Conservation (phyloP, 2,797 vertebrate genomes). For the Falco berigora region DNA sequence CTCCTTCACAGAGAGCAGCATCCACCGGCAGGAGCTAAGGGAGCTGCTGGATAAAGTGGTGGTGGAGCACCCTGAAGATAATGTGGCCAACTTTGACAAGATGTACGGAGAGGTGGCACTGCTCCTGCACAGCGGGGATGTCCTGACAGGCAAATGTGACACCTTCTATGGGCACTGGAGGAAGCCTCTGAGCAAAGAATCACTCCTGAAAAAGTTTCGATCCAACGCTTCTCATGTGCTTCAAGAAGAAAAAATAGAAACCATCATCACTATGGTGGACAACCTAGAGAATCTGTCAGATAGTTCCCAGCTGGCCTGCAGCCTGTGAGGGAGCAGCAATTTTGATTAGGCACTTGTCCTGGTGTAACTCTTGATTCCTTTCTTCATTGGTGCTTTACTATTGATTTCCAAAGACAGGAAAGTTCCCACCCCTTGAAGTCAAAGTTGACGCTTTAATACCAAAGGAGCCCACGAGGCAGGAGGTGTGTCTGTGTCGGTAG, state of each 20-base stretch:
- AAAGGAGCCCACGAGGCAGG: not conserved
- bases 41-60: constrained; percentile 79
- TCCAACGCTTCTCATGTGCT: constrained; percentile 78
- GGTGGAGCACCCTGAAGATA: constrained; percentile 84
- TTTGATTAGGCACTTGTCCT: not conserved
- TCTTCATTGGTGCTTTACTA: constrained; percentile 50
- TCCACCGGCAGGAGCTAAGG: constrained; percentile 74
- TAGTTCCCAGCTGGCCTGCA: constrained; percentile 73
- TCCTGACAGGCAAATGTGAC: constrained; percentile 80
- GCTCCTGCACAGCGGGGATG: constrained; percentile 75
- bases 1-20: constrained; percentile 74
- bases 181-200: constrained; percentile 83
- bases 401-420: not conserved
- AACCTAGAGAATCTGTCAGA: constrained; percentile 75
- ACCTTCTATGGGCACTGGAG: constrained; percentile 92
- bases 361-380: not conserved
- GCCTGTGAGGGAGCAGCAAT: constrained; percentile 67
- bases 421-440: not conserved
- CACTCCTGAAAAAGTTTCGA: constrained; percentile 82
- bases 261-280: constrained; percentile 77
- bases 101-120: constrained; percentile 86
- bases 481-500: not conserved
- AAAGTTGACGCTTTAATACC: not conserved
- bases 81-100: constrained; percentile 83
- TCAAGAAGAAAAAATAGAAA: constrained; percentile 71